phyloP scores from a whole-genome alignment of 2,797 vertebrate species.

The Prunella strophiata region DNA sequence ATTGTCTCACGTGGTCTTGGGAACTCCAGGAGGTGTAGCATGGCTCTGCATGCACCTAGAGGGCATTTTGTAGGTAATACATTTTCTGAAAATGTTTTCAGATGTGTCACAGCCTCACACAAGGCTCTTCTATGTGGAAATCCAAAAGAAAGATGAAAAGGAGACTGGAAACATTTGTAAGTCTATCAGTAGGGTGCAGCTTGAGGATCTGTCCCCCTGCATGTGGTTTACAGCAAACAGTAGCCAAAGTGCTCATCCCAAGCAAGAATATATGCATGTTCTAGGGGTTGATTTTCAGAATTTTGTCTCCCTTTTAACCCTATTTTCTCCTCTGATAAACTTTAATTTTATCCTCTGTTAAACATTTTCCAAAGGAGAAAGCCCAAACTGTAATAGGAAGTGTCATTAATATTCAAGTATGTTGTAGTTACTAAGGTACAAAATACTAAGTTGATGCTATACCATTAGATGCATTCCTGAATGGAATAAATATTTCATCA shows the following conservation, averaged over 20 bases:
- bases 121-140: neutral
- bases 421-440: neutral
- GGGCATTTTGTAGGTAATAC: rapidly evolving
- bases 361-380: neutral
- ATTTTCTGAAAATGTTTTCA: neutral
- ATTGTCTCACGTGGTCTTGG: neutral
- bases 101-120: neutral
- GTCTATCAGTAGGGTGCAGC: neutral
- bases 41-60: neutral
- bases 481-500: neutral
- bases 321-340: neutral
- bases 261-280: neutral
- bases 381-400: neutral
- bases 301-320: neutral
- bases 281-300: neutral
- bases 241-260: neutral
- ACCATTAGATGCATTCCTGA: neutral
- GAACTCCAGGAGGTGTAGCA: neutral
- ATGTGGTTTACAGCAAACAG: neutral
- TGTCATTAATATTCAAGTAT: neutral
- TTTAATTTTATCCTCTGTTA: neutral
- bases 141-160: neutral
- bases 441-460: neutral
- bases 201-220: neutral
- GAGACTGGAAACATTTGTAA: neutral